These are phyloP conservation scores for Cryptocephalus moraei DNA, from an alignment of 2,888 invertebrate genomes.

Conservation along the genomic window DNA sequence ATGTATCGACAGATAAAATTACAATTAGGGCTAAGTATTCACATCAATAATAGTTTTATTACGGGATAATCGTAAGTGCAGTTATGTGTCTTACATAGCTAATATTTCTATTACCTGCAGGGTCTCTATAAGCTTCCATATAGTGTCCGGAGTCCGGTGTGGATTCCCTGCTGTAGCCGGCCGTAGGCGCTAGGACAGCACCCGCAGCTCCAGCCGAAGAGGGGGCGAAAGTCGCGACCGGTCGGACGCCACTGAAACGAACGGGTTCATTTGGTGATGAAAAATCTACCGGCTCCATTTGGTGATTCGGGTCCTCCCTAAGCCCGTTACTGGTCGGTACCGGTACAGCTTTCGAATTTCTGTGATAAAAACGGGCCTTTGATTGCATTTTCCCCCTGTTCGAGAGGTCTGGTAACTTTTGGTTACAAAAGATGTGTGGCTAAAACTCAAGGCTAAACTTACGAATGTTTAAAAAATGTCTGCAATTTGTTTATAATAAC, in stretches of 20 bases:
- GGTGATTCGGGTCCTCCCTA: constrained; percentile 42
- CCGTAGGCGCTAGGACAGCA: constrained; percentile 32
- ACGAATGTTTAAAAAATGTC: no score
- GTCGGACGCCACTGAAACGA: constrained; percentile 50
- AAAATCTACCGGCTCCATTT: constrained; percentile 64
- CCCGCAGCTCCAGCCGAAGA: constrained; percentile 10
- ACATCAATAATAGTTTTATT: no score
- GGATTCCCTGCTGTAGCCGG: constrained; percentile 71
- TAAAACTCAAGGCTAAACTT: no score
- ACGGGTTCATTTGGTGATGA: constrained; percentile 55
- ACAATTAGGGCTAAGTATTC: no score
- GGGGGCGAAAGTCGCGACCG: constrained; percentile 36
- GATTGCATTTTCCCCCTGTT: no score
- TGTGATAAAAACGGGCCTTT: no score
- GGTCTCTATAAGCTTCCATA: constrained; percentile 77
- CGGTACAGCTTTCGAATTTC: constrained; percentile 35
- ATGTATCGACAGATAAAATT: no score
- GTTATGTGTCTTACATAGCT: not conserved
- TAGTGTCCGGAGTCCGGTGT: constrained; percentile 86
- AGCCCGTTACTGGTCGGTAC: constrained; percentile 28
- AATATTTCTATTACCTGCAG: constrained; percentile 54
- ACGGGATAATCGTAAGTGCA: not conserved
- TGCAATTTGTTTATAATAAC: no score
- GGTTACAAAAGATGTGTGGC: no score
- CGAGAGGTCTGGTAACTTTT: no score